A percentile compares a stretch with the other conserved stretches of the same genome.
These are phyloP conservation scores for Oreochromis niloticus DNA, from an alignment of 2,113 vertebrate species.

Conservation along the genomic window DNA sequence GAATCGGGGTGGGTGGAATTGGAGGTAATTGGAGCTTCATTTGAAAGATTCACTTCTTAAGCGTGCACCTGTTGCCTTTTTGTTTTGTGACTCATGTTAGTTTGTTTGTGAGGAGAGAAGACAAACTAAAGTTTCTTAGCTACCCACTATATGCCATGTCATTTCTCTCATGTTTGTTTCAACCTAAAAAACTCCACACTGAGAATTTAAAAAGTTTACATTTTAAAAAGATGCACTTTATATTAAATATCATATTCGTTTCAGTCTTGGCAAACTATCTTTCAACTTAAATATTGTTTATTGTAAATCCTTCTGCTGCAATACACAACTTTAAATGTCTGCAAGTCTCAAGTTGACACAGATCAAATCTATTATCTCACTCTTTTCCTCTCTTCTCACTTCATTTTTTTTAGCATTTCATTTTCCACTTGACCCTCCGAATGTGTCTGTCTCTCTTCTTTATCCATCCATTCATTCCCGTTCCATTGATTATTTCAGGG, in stretches of 20 bases:
- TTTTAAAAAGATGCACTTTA: background rate
- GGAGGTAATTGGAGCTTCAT: conserved; percentile 63
- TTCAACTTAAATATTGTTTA: background rate
- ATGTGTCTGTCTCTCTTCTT: conserved; percentile 38
- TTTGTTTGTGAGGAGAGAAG: conserved; percentile 31
- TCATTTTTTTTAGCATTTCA: conserved; percentile 45
- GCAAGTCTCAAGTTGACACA: background rate
- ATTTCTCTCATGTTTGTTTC: background rate
- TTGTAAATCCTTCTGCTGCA: background rate
- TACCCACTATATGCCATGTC: background rate
- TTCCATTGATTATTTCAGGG: conserved; percentile 61
- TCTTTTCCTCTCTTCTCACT: background rate
- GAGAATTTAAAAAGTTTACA: background rate
- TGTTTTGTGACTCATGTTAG: conserved; percentile 32
- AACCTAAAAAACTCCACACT: background rate
- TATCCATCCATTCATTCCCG: conserved; percentile 34
- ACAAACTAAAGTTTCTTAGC: conserved; percentile 35
- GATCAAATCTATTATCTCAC: background rate
- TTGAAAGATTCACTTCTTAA: conserved; percentile 58
- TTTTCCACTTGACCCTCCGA: conserved; percentile 55
- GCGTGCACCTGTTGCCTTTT: conserved; percentile 75
- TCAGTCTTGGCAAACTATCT: background rate
- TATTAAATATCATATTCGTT: background rate
- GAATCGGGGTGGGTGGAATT: conserved; percentile 55
- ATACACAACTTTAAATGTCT: background rate